Evolutionary conservation across 2,888 invertebrate species (phyloP), one percentile per base, ranked within the genome.

Genomic region (Steinernema carpocapsae): DNA sequence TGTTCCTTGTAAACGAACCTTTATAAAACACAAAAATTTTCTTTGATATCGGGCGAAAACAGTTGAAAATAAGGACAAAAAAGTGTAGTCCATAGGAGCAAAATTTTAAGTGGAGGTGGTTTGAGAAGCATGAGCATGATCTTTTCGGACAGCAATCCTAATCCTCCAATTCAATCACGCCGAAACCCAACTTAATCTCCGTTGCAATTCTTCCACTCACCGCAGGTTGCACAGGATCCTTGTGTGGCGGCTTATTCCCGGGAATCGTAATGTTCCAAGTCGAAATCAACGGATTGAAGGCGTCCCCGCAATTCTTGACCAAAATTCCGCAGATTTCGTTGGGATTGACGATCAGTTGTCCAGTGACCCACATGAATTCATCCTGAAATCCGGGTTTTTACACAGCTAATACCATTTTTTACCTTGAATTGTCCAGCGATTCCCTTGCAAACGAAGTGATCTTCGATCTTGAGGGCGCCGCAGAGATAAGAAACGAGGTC

Each of bases 291-390:
- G 83, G 83, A 64, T 83, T 78, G 42, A 79, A 76, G 71, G 79
- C 78, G 7, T 76, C 77, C 19, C 82, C 84, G 59, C 85, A 85
- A 56, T 80, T 83, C 52, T 74, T 46, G 6, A 84, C 77, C 3
- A 85, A 72, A 10, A 85, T 76, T 24, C 84, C 83, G 59, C 85
- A 85, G 14, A 84, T 52, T 71, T 85, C 80, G 70, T 78, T 76
- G 0, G 85, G 85, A 24, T 83, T 79, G 2, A 80, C 74, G 42
- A 83, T 70, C 29, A 85, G 77, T 70, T 83, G 75, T n/a, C 80
- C 80, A 51, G 82, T 17, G 7, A 85, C 82, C 51, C 80, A 85
- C 45, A 84, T 76, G 71, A 82, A 80, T 64, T 83, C 84, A n/a
- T 82, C 83, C 78, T 83, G 72, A 71, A 80, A 70, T 32, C 10